Evolutionary conservation across 2,797 vertebrate species (phyloP).

Genomic region (Sciurus vulgaris): DNA sequence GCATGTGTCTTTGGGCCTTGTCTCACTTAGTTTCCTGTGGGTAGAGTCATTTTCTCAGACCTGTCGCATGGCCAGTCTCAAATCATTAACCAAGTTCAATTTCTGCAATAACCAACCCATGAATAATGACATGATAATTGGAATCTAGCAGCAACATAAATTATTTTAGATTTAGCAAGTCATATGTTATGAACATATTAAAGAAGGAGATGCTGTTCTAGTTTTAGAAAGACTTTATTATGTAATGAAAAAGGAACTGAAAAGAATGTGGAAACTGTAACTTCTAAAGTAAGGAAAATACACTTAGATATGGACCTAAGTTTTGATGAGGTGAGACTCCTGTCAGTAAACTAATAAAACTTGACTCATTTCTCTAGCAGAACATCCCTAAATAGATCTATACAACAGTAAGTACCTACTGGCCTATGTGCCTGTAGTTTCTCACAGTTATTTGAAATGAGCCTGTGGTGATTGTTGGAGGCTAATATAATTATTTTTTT

Average conservation of each 20-base stretch:
- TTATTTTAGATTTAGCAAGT: conserved; percentile 34
- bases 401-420: neutral
- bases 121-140: neutral
- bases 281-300: conserved; percentile 45
- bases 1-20: neutral
- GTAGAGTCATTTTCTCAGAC: neutral
- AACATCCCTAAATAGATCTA: conserved; percentile 45
- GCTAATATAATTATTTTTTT: conserved; percentile 62
- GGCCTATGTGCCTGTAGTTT: neutral
- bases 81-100: conserved; percentile 11
- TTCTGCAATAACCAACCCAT: neutral
- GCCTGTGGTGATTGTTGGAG: conserved; percentile 26
- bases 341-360: conserved; percentile 60
- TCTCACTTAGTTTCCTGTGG: neutral
- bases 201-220: neutral
- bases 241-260: neutral
- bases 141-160: neutral
- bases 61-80: neutral
- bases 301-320: neutral
- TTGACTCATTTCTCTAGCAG: conserved; percentile 63
- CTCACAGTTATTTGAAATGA: conserved; percentile 59
- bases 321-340: conserved; percentile 15
- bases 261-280: neutral
- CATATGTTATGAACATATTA: neutral
- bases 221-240: conserved; percentile 43